These are phyloP conservation scores for Octomys mimax DNA, from an alignment of 2,797 vertebrate genomes.

Conservation along the genomic window DNA sequence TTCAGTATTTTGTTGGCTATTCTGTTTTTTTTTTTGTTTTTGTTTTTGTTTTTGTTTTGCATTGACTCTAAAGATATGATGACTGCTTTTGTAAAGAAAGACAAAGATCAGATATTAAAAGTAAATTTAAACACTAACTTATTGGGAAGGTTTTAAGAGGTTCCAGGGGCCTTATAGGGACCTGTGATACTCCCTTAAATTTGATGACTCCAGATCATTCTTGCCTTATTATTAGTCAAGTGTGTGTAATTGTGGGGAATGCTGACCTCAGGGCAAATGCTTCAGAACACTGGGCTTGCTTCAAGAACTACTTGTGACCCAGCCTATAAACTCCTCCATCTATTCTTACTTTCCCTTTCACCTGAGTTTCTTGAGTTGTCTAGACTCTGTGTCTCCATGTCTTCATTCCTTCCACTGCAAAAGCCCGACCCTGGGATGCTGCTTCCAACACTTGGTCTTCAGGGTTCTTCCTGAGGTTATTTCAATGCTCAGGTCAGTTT, in stretches of 20 bases:
- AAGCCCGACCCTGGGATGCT: background rate
- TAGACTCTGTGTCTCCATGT: background rate
- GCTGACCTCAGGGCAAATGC: background rate
- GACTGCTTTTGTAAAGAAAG: background rate
- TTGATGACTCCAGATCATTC: background rate
- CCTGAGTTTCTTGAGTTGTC: background rate
- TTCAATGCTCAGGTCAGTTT: background rate
- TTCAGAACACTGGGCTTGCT: background rate
- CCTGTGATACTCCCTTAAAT: background rate
- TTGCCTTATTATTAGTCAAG: background rate
- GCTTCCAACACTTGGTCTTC: background rate
- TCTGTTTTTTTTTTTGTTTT: background rate
- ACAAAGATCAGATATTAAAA: constrained; percentile 8
- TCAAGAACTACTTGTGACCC: background rate
- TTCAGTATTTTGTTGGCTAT: background rate
- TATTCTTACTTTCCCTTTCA: background rate
- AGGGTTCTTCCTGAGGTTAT: background rate
- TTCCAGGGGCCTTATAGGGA: background rate
- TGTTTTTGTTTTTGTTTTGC: background rate
- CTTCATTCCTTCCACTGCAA: background rate
- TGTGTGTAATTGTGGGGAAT: background rate
- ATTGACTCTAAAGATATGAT: background rate
- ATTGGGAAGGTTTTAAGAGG: background rate
- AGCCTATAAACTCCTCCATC: background rate
- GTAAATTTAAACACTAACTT: background rate